Evolutionary conservation across 2,888 invertebrate species (phyloP).

Genomic region (Acanthosoma haemorrhoidale): DNA sequence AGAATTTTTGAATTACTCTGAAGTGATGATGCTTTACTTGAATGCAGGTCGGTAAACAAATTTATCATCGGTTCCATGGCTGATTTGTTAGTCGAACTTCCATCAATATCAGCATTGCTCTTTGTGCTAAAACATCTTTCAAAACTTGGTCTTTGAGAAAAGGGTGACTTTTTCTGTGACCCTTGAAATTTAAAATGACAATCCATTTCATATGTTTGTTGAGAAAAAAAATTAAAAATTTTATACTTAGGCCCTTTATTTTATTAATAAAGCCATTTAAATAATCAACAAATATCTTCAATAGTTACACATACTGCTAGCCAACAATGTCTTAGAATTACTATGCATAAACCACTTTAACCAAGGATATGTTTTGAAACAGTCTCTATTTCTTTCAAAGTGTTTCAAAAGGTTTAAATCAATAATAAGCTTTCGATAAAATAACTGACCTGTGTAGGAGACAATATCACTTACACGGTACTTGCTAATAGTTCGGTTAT

Average conservation of each 20-base stretch:
- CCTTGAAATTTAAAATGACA: conserved; percentile 12
- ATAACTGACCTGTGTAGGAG: neutral
- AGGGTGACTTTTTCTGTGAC: neutral
- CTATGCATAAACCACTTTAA: neutral
- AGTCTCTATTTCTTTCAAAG: neutral
- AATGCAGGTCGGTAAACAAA: neutral
- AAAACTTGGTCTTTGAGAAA: neutral
- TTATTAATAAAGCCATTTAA: neutral
- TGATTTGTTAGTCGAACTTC: neutral
- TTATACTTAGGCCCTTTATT: too few relatives aligned
- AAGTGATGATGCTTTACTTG: neutral
- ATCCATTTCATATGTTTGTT: neutral
- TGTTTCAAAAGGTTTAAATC: neutral
- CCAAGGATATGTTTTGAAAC: neutral
- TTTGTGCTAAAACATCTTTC: neutral
- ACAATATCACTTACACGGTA: neutral
- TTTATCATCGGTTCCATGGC: neutral
- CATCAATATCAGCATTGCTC: neutral
- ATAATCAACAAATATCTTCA: neutral
- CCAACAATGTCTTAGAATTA: neutral
- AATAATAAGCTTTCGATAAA: conserved; percentile 17
- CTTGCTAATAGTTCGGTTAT: neutral
- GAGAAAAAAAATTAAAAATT: too few relatives aligned
- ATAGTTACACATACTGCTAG: neutral
- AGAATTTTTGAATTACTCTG: neutral